Evolutionary conservation across 2,888 invertebrate species (phyloP).

Genomic region (Tineola bisselliella): DNA sequence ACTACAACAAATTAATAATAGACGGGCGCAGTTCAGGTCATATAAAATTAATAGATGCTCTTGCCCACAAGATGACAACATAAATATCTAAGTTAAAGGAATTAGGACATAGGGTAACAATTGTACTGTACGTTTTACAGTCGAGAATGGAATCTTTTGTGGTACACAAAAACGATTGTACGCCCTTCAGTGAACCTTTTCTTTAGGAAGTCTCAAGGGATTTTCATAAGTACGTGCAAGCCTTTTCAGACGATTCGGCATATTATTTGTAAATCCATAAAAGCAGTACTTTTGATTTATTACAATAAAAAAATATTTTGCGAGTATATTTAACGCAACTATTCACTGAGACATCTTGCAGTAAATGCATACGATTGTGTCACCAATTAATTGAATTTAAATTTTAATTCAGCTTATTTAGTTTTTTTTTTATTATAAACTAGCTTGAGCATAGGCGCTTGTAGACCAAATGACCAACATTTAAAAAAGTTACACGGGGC

Average conservation of each 20-base stretch:
- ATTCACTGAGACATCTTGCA: too few species aligned
- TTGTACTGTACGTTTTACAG: background rate
- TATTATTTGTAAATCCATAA: slow-evolving; percentile 8
- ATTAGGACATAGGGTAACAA: background rate
- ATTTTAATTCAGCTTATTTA: too few species aligned
- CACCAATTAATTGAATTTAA: too few species aligned
- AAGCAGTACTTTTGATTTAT: background rate
- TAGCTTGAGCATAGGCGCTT: too few species aligned
- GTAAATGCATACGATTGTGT: too few species aligned
- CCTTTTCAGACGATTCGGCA: slow-evolving; percentile 4
- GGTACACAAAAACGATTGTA: slow-evolving; percentile 3
- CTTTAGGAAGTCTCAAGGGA: slow-evolving; percentile 7
- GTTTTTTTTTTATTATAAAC: too few species aligned
- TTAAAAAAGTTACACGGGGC: too few species aligned
- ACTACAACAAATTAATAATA: too few species aligned
- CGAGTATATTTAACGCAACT: too few species aligned
- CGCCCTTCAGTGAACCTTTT: slow-evolving; percentile 11
- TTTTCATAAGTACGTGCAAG: slow-evolving; percentile 3
- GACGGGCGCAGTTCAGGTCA: too few species aligned
- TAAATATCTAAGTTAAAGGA: background rate
- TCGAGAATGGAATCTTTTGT: background rate
- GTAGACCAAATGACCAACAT: too few species aligned
- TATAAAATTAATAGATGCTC: too few species aligned
- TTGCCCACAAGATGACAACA: background rate
- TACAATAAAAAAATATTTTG: background rate